Conservation (phyloP, 2,113 vertebrate genomes). For the Scalopus aquaticus region DNA sequence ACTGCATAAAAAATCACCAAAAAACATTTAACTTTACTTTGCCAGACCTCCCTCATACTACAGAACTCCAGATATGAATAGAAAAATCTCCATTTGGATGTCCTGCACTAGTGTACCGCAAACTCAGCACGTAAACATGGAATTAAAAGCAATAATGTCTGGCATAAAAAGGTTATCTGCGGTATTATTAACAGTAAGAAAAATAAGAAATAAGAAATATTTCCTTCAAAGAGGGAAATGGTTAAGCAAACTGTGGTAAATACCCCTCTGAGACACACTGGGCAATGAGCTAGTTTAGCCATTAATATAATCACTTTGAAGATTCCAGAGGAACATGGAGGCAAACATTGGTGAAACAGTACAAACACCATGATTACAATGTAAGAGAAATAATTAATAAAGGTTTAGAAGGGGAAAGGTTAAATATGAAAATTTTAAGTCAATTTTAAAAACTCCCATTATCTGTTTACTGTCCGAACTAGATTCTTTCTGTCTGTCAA, state of each 20-base stretch:
- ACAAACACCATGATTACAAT: neutral
- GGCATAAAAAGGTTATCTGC: neutral
- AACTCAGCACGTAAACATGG: neutral
- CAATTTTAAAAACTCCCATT: neutral
- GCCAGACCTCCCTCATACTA: neutral
- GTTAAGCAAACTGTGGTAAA: neutral
- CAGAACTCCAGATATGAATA: neutral
- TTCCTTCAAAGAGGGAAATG: neutral
- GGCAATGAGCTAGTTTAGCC: neutral
- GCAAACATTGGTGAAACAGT: neutral
- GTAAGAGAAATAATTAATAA: neutral
- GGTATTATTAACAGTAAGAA: neutral
- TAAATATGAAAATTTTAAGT: neutral
- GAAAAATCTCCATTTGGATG: neutral
- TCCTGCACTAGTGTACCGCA: neutral
- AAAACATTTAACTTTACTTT: neutral
- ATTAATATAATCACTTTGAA: neutral
- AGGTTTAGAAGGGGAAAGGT: neutral
- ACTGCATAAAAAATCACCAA: neutral
- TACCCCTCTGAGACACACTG: neutral
- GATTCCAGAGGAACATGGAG: neutral
- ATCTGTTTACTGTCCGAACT: neutral
- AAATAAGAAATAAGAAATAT: neutral
- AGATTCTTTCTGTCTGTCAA: neutral
- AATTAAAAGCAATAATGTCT: neutral